Conservation (phyloP, 2,797 vertebrate species). For the Sorex maritimensis region DNA sequence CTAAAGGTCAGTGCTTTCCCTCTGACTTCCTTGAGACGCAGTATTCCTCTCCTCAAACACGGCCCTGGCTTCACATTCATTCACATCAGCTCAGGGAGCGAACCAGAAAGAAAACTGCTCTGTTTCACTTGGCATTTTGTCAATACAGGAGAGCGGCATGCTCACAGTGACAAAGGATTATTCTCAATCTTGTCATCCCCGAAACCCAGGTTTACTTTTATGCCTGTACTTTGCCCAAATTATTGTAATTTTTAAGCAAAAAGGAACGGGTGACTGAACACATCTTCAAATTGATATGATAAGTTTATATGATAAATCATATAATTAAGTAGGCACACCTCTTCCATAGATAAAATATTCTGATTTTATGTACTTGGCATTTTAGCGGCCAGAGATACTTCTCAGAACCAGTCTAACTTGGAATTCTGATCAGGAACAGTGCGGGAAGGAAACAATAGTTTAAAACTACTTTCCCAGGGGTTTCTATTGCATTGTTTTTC, state of each 20-base stretch:
- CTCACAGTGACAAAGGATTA: slow-evolving; percentile 3
- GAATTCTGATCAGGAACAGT: background rate
- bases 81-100: slow-evolving; percentile 32
- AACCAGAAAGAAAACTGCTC: slow-evolving; percentile 41
- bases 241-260: background rate
- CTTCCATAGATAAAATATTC: background rate
- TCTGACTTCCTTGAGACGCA: slow-evolving; percentile 54
- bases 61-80: slow-evolving; percentile 17
- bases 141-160: slow-evolving; percentile 21
- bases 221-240: background rate
- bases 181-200: background rate
- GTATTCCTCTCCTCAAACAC: slow-evolving; percentile 8
- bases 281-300: background rate
- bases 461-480: background rate
- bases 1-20: slow-evolving; percentile 77
- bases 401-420: slow-evolving; percentile 15
- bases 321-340: background rate
- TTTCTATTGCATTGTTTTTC: slow-evolving; percentile 31
- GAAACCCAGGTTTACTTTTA: background rate
- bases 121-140: slow-evolving; percentile 27
- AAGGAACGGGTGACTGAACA: background rate
- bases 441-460: background rate
- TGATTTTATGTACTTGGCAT: background rate
- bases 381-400: background rate
- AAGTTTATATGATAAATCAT: background rate